Base-by-base conservation (phyloP, 2,888 invertebrate species). In the Polydesmus complanatus region DNA sequence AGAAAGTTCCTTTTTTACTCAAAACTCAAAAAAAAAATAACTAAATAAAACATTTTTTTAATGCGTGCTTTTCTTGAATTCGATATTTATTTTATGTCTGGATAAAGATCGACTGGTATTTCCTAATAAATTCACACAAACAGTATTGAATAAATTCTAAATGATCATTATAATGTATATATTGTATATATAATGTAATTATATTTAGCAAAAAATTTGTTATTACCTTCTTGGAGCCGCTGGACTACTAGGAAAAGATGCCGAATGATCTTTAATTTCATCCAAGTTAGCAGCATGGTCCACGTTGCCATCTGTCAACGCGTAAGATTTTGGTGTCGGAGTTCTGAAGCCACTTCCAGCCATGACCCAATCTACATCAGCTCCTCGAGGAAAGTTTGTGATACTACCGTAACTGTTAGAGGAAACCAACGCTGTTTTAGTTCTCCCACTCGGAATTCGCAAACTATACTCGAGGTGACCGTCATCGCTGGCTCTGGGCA, bases 311-410 rank as follows among this genome's bases (percentile, higher is more conserved):
- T 54, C 3, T 53, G 58, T 55, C 49, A 51, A 51, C 47, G 80
- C 78, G 53, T 78, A 78, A 0, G 80, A 78, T 1, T 80, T 80
- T 25, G 81, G 76, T 0, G 81, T 80, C 11, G 79, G 80, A 66
- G 78, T 78, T 50, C 82, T 84, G 37, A 81, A 80, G 5, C 79
- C 81, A 66, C 78, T 78, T 50, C 82, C 85, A 47, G 81, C 78
- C 61, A 83, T 75, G 59, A 88, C 82, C 87, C 88, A 88, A 60
- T 86, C 85, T 47, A 86, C 78, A 71, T 88, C 88, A 8, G 84
- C 80, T 53, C 84, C 83, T 66, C 62, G 56, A 21, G 57, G 52
- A 11, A 23, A 56, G 59, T 55, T 61, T 56, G 58, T 54, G 56
- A 54, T 63, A 14, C 59, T 56, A 58, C 63, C 70, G 61, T 66